These are phyloP conservation scores for Triplophysa bombifrons DNA, from an alignment of 2,797 vertebrate species.

Conservation along the genomic window DNA sequence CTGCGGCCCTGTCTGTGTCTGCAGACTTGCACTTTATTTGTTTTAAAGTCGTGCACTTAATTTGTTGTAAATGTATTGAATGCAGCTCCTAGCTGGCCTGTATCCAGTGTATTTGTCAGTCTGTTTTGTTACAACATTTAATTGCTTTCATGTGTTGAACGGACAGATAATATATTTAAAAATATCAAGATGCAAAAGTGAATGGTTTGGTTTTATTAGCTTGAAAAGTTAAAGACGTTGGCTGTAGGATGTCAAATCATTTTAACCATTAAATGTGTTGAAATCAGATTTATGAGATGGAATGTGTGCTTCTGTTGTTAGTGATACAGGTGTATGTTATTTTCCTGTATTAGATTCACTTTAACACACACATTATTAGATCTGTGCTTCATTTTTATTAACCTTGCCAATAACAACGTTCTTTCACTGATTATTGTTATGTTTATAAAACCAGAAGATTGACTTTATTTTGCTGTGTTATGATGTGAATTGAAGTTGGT, in stretches of 20 bases:
- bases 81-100: background rate
- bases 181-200: background rate
- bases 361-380: background rate
- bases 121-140: constrained; percentile 38
- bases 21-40: constrained; percentile 70
- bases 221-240: background rate
- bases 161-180: background rate
- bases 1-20: constrained; percentile 41
- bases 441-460: background rate
- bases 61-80: constrained; percentile 40
- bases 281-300: constrained; percentile 9
- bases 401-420: background rate
- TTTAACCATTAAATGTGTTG: background rate
- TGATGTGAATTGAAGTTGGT: background rate
- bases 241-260: background rate
- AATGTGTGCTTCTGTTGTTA: constrained; percentile 3
- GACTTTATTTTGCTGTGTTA: background rate
- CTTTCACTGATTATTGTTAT: background rate
- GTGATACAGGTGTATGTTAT: background rate
- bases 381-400: background rate
- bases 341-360: constrained; percentile 7
- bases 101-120: background rate
- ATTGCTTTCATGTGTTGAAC: constrained; percentile 12
- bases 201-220: background rate
- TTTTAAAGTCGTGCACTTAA: constrained; percentile 68